Percentiles rank a stretch among this genome's conserved stretches.
These are phyloP conservation scores for Bergia puertoricense DNA, from an alignment of 92 coral and sea anemone species.

Conservation along the genomic window DNA sequence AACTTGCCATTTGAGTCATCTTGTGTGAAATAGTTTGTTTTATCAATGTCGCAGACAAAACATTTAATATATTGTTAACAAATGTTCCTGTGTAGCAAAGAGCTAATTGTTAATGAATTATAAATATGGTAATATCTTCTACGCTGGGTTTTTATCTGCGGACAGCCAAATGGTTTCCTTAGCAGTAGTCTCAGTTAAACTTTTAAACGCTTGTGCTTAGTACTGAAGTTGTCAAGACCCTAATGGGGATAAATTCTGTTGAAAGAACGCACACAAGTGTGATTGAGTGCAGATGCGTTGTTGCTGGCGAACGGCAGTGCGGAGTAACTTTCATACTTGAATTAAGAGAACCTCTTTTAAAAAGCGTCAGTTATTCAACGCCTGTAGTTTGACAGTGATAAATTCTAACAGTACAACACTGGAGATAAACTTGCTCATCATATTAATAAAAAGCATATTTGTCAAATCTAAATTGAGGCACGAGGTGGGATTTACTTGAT, in stretches of 20 bases:
- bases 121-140: conserved; percentile 3
- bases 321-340: neutral
- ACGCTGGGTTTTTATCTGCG: neutral
- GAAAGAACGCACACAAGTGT: conserved; percentile 32
- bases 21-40: conserved; percentile 42
- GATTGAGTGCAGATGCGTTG: conserved; percentile 26
- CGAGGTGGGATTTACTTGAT: conserved; percentile 14
- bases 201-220: conserved; percentile 33
- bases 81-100: conserved; percentile 27
- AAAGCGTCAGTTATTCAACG: neutral
- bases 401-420: conserved; percentile 20
- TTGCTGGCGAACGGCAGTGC: neutral
- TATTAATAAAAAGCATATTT: conserved; percentile 3
- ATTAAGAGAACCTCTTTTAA: neutral
- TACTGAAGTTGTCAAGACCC: conserved; percentile 36
- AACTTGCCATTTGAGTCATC: conserved; percentile 35
- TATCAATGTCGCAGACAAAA: conserved; percentile 39
- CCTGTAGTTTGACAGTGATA: conserved; percentile 30
- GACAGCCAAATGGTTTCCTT: conserved; percentile 24
- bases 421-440: conserved; percentile 24
- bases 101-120: conserved; percentile 34
- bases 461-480: conserved; percentile 13
- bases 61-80: conserved; percentile 20
- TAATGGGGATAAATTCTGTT: conserved; percentile 44
- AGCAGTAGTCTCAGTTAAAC: neutral